A percentile compares a stretch with the other conserved stretches of the same genome.
Conservation (phyloP, 2,797 vertebrate genomes). For the Chrosomus eos region DNA sequence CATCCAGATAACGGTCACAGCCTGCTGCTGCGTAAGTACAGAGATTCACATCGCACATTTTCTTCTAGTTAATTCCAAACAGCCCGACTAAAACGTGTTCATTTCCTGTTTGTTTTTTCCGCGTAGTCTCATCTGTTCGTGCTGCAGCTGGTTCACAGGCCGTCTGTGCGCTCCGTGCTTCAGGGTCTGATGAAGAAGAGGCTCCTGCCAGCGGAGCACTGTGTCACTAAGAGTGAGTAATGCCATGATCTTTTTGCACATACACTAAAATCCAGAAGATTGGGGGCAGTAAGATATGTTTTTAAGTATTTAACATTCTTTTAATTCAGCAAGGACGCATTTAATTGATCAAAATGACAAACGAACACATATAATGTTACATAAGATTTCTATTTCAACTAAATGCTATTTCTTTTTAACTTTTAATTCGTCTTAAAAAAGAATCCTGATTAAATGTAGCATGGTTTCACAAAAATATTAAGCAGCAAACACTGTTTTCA, state of each 20-base stretch:
- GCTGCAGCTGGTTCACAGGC: slow-evolving; percentile 87
- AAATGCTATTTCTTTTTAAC: not conserved
- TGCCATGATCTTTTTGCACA: not conserved
- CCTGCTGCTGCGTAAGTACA: slow-evolving; percentile 93
- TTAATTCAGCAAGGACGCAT: not conserved
- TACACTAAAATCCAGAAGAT: not conserved
- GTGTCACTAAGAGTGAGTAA: slow-evolving; percentile 87
- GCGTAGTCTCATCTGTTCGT: slow-evolving; percentile 87
- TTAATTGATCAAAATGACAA: not conserved
- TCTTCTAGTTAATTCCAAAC: not conserved
- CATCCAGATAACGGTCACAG: slow-evolving; percentile 96
- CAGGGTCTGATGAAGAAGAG: slow-evolving; percentile 90
- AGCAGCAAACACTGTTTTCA: too few species aligned
- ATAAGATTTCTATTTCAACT: not conserved
- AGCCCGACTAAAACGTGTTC: not conserved
- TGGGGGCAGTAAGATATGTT: not conserved
- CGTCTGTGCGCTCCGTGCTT: slow-evolving; percentile 85
- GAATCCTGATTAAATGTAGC: not conserved
- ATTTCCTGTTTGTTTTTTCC: slow-evolving; percentile 7
- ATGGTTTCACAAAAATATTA: not conserved
- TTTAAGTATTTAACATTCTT: not conserved
- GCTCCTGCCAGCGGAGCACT: slow-evolving; percentile 86
- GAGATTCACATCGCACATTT: not conserved
- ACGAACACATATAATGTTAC: not conserved
- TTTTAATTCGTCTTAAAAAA: not conserved